Evolutionary conservation across 1,140 invertebrate species (phyloP).

Genomic region (Bathynomus jamesi): DNA sequence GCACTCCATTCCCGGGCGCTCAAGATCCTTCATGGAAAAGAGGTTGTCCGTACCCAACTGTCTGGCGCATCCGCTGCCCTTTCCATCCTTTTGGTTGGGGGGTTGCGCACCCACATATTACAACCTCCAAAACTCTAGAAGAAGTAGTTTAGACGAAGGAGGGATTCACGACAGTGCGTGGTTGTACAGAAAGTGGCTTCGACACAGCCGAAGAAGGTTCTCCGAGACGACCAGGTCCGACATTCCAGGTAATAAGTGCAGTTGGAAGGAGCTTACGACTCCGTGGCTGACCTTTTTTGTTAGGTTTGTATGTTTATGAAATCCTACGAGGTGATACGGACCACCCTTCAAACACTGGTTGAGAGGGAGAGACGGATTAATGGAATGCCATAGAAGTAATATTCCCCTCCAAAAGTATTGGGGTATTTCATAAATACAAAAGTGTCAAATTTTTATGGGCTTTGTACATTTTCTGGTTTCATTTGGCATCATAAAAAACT

Average conservation of each 20-base stretch:
- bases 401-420: too few species aligned
- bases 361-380: too few species aligned
- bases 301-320: too few species aligned
- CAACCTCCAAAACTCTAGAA: not conserved
- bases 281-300: too few species aligned
- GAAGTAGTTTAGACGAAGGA: not conserved
- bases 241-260: not conserved
- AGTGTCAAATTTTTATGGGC: too few species aligned
- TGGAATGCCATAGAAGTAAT: too few species aligned
- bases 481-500: too few species aligned
- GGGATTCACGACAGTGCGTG: not conserved
- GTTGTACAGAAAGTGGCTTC: not conserved
- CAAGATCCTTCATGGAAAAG: not conserved
- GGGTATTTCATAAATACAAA: too few species aligned
- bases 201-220: not conserved
- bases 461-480: too few species aligned
- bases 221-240: not conserved
- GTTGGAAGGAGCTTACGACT: too few species aligned
- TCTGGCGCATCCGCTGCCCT: not conserved
- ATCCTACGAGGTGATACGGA: too few species aligned
- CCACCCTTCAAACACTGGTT: too few species aligned
- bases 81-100: not conserved
- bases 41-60: not conserved
- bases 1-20: not conserved
- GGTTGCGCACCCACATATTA: not conserved